Base-by-base conservation (phyloP, 64 coral and sea anemone genomes). In the Montipora sp. region DNA sequence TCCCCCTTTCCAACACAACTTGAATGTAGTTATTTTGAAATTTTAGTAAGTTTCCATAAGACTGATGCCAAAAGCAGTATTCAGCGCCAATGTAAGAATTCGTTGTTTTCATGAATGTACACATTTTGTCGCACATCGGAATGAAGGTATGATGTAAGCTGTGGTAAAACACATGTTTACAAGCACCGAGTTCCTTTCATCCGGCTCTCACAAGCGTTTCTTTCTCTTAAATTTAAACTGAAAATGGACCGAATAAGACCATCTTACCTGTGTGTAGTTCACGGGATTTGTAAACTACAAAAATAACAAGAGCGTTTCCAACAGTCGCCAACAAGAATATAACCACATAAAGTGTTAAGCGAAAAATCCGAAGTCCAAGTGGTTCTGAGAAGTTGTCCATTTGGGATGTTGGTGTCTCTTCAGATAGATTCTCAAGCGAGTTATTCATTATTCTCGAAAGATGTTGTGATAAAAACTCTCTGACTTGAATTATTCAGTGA, bases 231-330 rank as follows among this genome's bases (percentile, higher is more conserved):
- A n/a, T 5, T 36, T 36, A 36, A 70, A 71, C 45, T 5, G 10
- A 49, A 48, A 85, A 5, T 0, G 15, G 49, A 36, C 36, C 1
- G 36, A 36, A 77, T 13, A 49, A 12, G 36, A 36, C 36, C 36
- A 0, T 36, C 87, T 94, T 77, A 94, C 92, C 92, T 24, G 92
- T 94, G 60, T 94, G 92, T 5, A 94, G 78, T 51, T 89, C 92
- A 24, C 87, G 57, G 19, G 92, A 89, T 73, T 94, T 94, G 87
- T 94, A 94, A 20, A 94, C 92, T 78, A 94, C 92, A 46, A 94
- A 89, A 15, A 94, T 89, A 51, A 94, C 92, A 43, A 94, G 78
- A 63, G 92, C 88, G 70, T 94, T 94, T 50, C 92, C 92, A 89
- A 94, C 72, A 5, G 87, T 89, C n/a, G 92, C 92, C 67, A 94